Evolutionary conservation across 1,140 invertebrate genomes (phyloP), one percentile per base, ranked within the genome.

Genomic region (Phthorimaea operculella): DNA sequence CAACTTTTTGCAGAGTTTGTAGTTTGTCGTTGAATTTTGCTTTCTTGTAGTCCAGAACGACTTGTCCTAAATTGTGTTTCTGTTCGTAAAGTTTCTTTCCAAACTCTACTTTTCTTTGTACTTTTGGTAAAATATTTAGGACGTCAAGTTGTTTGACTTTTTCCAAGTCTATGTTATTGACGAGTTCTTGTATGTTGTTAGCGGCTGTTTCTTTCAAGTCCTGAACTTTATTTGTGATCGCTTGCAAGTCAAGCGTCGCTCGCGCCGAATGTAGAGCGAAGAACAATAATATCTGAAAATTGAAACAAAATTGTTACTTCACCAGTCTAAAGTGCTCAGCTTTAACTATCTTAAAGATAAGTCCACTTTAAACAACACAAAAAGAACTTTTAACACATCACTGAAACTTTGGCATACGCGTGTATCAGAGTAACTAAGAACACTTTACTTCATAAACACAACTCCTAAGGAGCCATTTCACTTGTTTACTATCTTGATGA

Each of bases 221-320:
- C 51, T 82, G 74, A 7, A 81, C 71, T 54, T 72, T 72, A 57
- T 72, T 67, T 17, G 64, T 67, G 18, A 78, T 55, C 48, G 64
- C 70, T 16, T 77, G 68, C 7, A 77, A 42, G 17, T 21, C 48
- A 10, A 33, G 21, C 9, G 48, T 50, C 5, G 48, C 48, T 45
- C 69, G 44, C 33, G 10, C 47, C 42, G 12, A 54, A 39, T 4
- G 54, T 9, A 47, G 14, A 17, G 16, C 16, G 9, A 47, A 17
- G 44, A 47, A 16, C 11, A 47, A 15, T 16, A 17, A 16, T 47
- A 47, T 47, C 44, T 47, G 44, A 15, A 47, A 45, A 9, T 47
- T 10, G 8, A 39, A 39, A 39, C 36, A n/a, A 39, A 2, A 12
- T 39, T 5, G 8, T n/a, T 39, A 39, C 36, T 39, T 39, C 36